A percentile compares a stretch with the other conserved stretches of the same genome.
phyloP scores from a whole-genome alignment of 2,113 vertebrate species.

The Platysteira castanea region DNA sequence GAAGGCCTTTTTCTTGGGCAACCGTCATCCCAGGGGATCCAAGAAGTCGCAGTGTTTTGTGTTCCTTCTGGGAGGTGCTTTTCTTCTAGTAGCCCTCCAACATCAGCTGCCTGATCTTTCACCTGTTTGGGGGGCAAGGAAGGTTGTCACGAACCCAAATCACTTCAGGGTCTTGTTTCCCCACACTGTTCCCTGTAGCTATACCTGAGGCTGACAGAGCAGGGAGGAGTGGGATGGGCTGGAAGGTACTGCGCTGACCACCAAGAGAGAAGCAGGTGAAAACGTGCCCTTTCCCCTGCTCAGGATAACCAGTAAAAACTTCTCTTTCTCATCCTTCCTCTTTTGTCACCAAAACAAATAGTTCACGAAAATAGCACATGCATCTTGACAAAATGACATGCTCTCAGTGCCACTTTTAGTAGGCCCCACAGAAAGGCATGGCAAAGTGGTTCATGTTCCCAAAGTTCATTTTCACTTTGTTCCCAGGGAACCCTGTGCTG shows the following conservation, averaged over 20 bases:
- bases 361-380: neutral
- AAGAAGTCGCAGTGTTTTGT: neutral
- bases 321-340: neutral
- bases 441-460: neutral
- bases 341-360: neutral
- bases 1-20: neutral
- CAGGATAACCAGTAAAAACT: neutral
- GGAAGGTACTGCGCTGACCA: fast-evolving
- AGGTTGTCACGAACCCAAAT: neutral
- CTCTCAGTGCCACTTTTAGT: neutral
- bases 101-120: neutral
- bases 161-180: neutral
- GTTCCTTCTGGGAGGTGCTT: neutral
- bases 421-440: neutral
- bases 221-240: neutral
- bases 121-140: neutral
- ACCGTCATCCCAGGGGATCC: neutral
- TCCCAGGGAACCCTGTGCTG: neutral
- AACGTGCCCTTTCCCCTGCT: neutral
- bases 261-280: neutral
- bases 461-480: neutral
- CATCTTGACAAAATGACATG: fast-evolving
- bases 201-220: no score
- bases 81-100: neutral
- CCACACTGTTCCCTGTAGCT: neutral